Evolutionary conservation across 2,888 invertebrate species (phyloP), one percentile per base, ranked within the genome.

Genomic region (Agelastica alni): DNA sequence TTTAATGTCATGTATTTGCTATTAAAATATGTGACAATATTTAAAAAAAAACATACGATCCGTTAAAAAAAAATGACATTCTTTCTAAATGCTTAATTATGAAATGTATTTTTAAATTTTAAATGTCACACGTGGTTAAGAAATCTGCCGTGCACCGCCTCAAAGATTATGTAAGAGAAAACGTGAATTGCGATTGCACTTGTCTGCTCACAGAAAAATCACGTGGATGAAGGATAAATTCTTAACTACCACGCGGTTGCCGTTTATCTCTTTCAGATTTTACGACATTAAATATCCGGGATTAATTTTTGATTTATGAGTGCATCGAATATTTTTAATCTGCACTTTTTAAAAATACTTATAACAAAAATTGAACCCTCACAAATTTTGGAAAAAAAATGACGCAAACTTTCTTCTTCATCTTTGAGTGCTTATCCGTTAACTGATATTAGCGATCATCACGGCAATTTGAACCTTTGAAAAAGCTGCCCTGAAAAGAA

Each of bases 91-190:
- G 17, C 30, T 34, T 43, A 56, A 47, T 58, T 51, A 56, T 48
- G 44, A 45, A 39, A 51, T 48, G 44, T 41, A 60, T 63, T 63
- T 61, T 64, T 63, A 52, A 56, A 52, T 51, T 52, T 58, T 64
- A 70, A 70, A 70, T 70, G 70, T 70, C 70, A 66, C 70, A 70
- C 69, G 70, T 69, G 70, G 64, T 67, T 67, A 44, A 47, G 54
- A 51, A 52, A 48, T 51, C 42, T 44, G 31, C 12, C 28, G 31
- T 51, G 44, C 51, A 34, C 51, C 18, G 45, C 45, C 57, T 57
- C 56, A 55, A 52, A 54, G 44, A 65, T 68, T 68, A 65, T 60
- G 64, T 68, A 68, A 68, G 57, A 49, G 45, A 45, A 64, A 66
- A 66, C 65, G 66, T 67, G 65, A 65, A 61, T 66, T 65, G 66